These are phyloP conservation scores for Ctenicera cuprea DNA, from an alignment of 2,888 invertebrate species.

Conservation along the genomic window DNA sequence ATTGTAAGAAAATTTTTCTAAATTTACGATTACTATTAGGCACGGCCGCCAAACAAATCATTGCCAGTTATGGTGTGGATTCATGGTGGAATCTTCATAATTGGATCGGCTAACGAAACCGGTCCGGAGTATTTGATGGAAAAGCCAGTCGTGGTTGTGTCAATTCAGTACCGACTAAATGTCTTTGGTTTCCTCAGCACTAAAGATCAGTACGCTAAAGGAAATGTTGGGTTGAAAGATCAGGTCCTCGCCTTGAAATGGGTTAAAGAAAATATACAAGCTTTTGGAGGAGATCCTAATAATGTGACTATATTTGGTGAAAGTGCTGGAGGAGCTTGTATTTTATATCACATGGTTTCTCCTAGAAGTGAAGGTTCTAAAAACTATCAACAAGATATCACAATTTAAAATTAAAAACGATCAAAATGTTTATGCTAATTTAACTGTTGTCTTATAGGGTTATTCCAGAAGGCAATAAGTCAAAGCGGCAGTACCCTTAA, in stretches of 20 bases:
- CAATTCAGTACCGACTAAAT: slow-evolving; percentile 44
- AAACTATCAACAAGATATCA: too few species aligned
- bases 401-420: too few species aligned
- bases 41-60: slow-evolving; percentile 6
- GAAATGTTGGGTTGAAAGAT: slow-evolving; percentile 57
- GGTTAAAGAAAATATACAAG: slow-evolving; percentile 48
- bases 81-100: slow-evolving; percentile 59
- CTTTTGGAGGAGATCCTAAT: slow-evolving; percentile 54
- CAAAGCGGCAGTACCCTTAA: slow-evolving; percentile 43
- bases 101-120: slow-evolving; percentile 49
- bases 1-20: too few species aligned
- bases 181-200: slow-evolving; percentile 59
- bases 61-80: slow-evolving; percentile 61
- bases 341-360: slow-evolving; percentile 51
- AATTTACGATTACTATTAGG: too few species aligned
- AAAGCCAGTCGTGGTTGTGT: slow-evolving; percentile 57
- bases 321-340: slow-evolving; percentile 54
- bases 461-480: slow-evolving; percentile 45
- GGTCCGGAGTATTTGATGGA: slow-evolving; percentile 59
- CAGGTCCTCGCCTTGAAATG: slow-evolving; percentile 50
- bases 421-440: too few species aligned
- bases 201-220: slow-evolving; percentile 54
- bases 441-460: slow-evolving; percentile 37
- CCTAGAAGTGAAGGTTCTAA: slow-evolving; percentile 30
- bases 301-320: slow-evolving; percentile 54